Percentiles rank a stretch among this genome's conserved stretches.
phyloP scores from a whole-genome alignment of 2,113 vertebrate genomes.

The Isurus oxyrinchus region DNA sequence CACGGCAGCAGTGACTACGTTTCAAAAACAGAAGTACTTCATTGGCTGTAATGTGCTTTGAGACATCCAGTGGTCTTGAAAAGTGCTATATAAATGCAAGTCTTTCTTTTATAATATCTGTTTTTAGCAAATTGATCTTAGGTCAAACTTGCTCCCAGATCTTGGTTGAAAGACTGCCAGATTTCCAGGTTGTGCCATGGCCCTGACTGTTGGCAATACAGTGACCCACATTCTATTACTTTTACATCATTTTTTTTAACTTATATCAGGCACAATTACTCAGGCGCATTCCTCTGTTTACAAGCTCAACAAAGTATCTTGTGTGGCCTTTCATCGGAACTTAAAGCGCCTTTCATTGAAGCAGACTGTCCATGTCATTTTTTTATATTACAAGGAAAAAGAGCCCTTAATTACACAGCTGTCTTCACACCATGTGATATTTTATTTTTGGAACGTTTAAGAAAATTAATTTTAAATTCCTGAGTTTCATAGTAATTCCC shows the following conservation, averaged over 20 bases:
- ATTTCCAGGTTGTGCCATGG: neutral
- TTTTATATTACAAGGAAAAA: neutral
- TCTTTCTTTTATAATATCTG: neutral
- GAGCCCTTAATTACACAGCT: neutral
- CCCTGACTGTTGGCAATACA: neutral
- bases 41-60: no score
- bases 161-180: neutral
- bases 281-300: neutral
- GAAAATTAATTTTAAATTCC: neutral
- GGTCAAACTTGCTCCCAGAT: neutral
- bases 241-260: neutral
- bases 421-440: neutral
- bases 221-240: neutral
- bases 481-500: neutral
- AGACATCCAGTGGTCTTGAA: no score
- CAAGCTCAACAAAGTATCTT: neutral
- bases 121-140: neutral
- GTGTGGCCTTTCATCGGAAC: conserved; percentile 7
- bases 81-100: no score
- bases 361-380: neutral
- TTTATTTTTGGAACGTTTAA: neutral
- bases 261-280: neutral
- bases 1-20: neutral
- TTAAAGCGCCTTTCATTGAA: neutral
- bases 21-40: neutral